Percentiles rank a stretch among this genome's conserved stretches.
These are phyloP conservation scores for Meandrusa payeni DNA, from an alignment of 2,888 invertebrate species.

Conservation along the genomic window DNA sequence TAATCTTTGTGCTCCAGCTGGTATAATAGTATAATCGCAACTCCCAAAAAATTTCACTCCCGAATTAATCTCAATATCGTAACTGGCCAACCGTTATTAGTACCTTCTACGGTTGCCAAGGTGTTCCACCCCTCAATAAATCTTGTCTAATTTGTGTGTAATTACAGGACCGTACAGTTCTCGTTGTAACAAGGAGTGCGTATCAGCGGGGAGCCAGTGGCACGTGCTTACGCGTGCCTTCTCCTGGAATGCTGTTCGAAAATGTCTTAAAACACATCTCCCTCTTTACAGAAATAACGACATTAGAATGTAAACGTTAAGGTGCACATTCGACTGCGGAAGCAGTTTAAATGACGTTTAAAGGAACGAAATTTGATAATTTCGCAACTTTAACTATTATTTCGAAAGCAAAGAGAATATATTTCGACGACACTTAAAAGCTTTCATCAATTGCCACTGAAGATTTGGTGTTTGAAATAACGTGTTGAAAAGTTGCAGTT, in stretches of 20 bases:
- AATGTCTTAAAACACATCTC: constrained; percentile 36
- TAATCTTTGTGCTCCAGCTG: constrained; percentile 33
- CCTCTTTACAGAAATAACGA: constrained; percentile 31
- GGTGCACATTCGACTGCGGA: constrained; percentile 29
- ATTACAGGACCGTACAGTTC: constrained; percentile 76
- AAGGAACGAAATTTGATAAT: constrained; percentile 41
- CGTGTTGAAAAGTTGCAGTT: constrained; percentile 60
- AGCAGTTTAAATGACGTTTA: constrained; percentile 35
- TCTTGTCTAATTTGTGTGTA: constrained; percentile 81
- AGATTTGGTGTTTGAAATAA: constrained; percentile 51
- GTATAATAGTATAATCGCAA: constrained; percentile 34
- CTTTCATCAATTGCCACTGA: constrained; percentile 35
- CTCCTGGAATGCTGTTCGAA: constrained; percentile 25
- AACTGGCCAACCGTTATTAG: constrained; percentile 75
- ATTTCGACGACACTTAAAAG: constrained; percentile 40
- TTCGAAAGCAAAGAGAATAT: constrained; percentile 46
- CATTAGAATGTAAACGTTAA: constrained; percentile 28
- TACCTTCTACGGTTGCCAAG: constrained; percentile 78
- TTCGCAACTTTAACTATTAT: constrained; percentile 53
- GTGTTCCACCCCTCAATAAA: constrained; percentile 80
- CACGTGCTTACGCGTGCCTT: constrained; percentile 76
- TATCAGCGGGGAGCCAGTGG: constrained; percentile 72
- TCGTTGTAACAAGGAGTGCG: constrained; percentile 77
- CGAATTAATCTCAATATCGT: constrained; percentile 74
- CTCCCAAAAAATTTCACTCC: constrained; percentile 47